Base-by-base conservation (phyloP, 2,888 invertebrate species). In the Zonitis immaculata region DNA sequence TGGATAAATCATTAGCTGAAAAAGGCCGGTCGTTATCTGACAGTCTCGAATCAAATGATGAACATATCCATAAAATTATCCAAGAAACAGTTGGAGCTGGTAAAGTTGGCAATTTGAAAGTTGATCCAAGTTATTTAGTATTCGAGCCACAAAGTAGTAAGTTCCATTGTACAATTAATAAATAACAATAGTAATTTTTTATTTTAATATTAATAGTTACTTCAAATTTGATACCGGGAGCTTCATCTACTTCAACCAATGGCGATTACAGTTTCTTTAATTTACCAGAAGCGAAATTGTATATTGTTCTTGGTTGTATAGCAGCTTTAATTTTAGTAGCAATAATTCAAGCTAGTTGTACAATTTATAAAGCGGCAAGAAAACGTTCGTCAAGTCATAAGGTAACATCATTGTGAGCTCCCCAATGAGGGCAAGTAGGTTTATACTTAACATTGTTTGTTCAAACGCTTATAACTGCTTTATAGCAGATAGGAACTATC, bases 261-360 rank as follows among this genome's bases (percentile, higher is more conserved):
- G 73, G 73, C 3, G 75, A 64, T 66, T 50, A 75, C 25, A 67
- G 73, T 32, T 88, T 80, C 79, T 88, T 82, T 76, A 81, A 82
- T 44, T 72, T 87, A 43, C 84, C 88, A 0, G 84, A 85, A 66
- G 84, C 85, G 12, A 89, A 91, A 68, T 77, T 91, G 55, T 91
- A 90, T 79, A 86, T 90, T 56, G 90, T 93, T 39, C 78, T 90
- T 54, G 93, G 88, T 6, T 89, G 91, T 64, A 86, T 93, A 51
- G 85, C 82, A 0, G 91, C 91, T 0, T 76, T 95, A 42, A 78
- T 93, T 27, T 77, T 91, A 16, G 82, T 94, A 35, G 90, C 91
- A 1, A 66, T 93, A 9, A 78, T 94, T 44, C 94, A 94, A 77
- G 93, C 92, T 0, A 84, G 79, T 47, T 91, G 92, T 71, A 93